Base-by-base conservation (phyloP, 1,140 invertebrate species). In the Lordiphosa stackelbergi region DNA sequence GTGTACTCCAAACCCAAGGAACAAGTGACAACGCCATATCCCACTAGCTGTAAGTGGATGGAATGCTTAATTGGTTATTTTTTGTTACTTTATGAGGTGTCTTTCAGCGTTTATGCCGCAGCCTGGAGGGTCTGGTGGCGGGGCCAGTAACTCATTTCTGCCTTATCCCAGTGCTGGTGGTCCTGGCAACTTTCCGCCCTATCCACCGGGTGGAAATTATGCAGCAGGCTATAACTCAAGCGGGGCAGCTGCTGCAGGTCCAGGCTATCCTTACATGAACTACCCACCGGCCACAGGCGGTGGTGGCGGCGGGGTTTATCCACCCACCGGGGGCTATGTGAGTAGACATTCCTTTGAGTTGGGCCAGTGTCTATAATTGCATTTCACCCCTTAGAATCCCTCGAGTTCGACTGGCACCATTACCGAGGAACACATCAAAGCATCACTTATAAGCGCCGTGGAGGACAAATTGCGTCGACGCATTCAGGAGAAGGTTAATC, bases 371-470 rank as follows among this genome's bases (percentile, higher is more conserved):
- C 19, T 3, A 4, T 19, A 5, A 11, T 11, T 24, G 12, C 36
- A 9, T 35, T 0, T 4, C 38, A 11, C 8, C 43, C 43, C 3
- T 19, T 3, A 87, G 85, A 87, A 84, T 35, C 53, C 85, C 2
- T 53, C 69, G 2, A 79, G 63, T n/a, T 83, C 85, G 16, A 87
- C 85, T 10, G 94, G 94, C 10, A 97, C 96, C 10, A 97, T 99
- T 40, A 95, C 96, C 38, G 96, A 98, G 83, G 96, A 98, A 85
- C 97, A 98, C 85, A 96, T 99, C 43, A 93, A 95, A 81, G 95
- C 94, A 38, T 99, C 97, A 19, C 89, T 99, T 7, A 88, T 98
- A 2, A 97, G 96, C 45, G 98, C 97, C 11, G 95, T 98, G 1
- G 96, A 98, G 89, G 97, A 99, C 86, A 98, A 98, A 90, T 73